Evolutionary conservation across 2,113 vertebrate species (phyloP).

Genomic region (Saccopteryx leptura): DNA sequence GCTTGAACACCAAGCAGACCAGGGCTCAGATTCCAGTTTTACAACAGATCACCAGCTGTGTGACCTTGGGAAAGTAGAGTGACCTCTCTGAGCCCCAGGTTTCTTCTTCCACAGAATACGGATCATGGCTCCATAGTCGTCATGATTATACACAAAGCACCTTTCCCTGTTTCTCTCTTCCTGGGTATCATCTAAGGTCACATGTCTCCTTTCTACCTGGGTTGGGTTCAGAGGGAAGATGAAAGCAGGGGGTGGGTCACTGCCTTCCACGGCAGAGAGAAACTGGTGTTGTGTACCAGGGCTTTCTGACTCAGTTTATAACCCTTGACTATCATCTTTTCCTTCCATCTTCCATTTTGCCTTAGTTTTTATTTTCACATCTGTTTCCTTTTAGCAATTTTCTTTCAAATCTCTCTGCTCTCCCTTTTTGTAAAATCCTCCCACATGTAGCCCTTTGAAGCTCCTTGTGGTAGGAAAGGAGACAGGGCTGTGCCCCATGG

Average conservation of each 20-base stretch:
- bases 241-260: neutral
- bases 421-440: constrained; percentile 52
- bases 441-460: constrained; percentile 35
- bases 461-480: neutral
- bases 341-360: neutral
- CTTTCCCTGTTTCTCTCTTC: neutral
- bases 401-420: constrained; percentile 22
- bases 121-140: neutral
- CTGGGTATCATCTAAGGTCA: neutral
- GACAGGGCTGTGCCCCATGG: neutral
- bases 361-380: constrained; percentile 59
- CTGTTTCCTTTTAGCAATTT: constrained; percentile 72
- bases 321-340: neutral
- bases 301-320: neutral
- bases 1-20: neutral
- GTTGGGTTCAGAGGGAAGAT: neutral
- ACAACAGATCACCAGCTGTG: neutral
- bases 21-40: neutral
- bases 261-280: neutral
- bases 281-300: neutral
- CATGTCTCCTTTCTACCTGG: neutral
- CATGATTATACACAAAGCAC: too few relatives aligned
- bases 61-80: neutral
- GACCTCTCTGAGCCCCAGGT: constrained; percentile 10
- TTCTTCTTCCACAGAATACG: neutral